A percentile compares a stretch with the other conserved stretches of the same genome.
phyloP scores from a whole-genome alignment of 2,797 vertebrate genomes.

The Micropoecilia bifurca region DNA sequence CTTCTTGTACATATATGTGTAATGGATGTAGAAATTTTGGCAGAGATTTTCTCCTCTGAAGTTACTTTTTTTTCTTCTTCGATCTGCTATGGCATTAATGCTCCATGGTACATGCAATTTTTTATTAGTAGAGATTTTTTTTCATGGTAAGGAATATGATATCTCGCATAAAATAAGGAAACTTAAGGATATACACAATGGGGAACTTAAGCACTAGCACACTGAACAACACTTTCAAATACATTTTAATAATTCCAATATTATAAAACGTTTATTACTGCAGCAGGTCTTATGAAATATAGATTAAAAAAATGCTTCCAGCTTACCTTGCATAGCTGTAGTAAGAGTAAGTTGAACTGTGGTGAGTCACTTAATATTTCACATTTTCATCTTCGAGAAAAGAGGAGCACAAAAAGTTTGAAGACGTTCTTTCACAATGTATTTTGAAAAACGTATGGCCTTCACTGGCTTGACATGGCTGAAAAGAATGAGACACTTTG shows the following conservation, averaged over 20 bases:
- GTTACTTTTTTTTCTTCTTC: not conserved
- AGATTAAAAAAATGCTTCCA: not conserved
- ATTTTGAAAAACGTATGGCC: not conserved
- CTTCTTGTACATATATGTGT: not conserved
- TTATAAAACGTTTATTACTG: not conserved
- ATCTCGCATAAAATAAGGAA: not conserved
- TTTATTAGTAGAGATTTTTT: not conserved
- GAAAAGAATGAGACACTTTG: constrained; percentile 8
- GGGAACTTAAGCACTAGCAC: not conserved
- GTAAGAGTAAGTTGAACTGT: not conserved
- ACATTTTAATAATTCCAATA: not conserved
- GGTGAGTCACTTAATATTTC: not conserved
- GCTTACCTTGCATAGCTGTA: constrained; percentile 8
- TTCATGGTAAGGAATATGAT: not conserved
- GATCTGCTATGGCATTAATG: not conserved
- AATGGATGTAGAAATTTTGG: not conserved
- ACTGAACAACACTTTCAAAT: not conserved
- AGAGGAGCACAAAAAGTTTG: not conserved
- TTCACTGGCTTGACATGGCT: constrained; percentile 14
- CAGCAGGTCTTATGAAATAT: not conserved
- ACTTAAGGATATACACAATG: not conserved
- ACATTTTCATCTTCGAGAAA: constrained; percentile 2
- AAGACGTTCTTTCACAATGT: not conserved
- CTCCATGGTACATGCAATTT: not conserved
- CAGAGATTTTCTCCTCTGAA: not conserved